Evolutionary conservation across 2,888 invertebrate genomes (phyloP).

Genomic region (Euspilapteryx auroguttella): DNA sequence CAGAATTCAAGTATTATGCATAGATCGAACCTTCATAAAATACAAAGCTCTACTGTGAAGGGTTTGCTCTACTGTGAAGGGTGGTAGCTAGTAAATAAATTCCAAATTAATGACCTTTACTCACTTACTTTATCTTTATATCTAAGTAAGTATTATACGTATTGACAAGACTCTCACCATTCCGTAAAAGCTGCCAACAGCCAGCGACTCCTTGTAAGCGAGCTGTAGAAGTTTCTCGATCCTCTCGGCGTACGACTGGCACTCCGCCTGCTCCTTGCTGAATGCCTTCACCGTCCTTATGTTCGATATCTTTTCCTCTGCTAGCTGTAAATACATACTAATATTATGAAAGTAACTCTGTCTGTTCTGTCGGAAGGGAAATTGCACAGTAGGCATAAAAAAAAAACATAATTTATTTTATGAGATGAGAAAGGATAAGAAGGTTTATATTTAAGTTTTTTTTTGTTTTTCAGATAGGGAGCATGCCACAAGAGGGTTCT

Average conservation of each 20-base stretch:
- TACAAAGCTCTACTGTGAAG: too few relatives aligned
- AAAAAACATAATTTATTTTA: too few relatives aligned
- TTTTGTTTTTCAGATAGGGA: too few relatives aligned
- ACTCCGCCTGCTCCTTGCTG: constrained; percentile 82
- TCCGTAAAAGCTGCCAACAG: constrained; percentile 89
- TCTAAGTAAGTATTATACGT: too few relatives aligned
- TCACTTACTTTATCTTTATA: too few relatives aligned
- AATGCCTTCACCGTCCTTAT: constrained; percentile 93
- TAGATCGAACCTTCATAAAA: too few relatives aligned
- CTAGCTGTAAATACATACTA: constrained; percentile 68
- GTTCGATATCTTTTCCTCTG: constrained; percentile 90
- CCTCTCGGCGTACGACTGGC: constrained; percentile 65
- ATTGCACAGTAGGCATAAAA: background rate
- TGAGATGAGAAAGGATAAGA: too few relatives aligned
- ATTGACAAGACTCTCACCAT: constrained; percentile 63
- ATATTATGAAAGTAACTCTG: background rate
- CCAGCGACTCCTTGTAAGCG: constrained; percentile 85
- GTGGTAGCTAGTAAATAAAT: constrained; percentile 79
- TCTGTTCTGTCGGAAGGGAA: background rate
- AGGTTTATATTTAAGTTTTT: too few relatives aligned
- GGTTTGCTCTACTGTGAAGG: constrained; percentile 90
- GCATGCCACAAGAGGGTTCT: too few relatives aligned
- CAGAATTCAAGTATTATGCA: background rate
- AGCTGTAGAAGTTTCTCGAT: constrained; percentile 73
- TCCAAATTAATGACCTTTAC: constrained; percentile 92